Evolutionary conservation across 2,888 invertebrate genomes (phyloP).

Genomic region (Rhogogaster chlorosoma): DNA sequence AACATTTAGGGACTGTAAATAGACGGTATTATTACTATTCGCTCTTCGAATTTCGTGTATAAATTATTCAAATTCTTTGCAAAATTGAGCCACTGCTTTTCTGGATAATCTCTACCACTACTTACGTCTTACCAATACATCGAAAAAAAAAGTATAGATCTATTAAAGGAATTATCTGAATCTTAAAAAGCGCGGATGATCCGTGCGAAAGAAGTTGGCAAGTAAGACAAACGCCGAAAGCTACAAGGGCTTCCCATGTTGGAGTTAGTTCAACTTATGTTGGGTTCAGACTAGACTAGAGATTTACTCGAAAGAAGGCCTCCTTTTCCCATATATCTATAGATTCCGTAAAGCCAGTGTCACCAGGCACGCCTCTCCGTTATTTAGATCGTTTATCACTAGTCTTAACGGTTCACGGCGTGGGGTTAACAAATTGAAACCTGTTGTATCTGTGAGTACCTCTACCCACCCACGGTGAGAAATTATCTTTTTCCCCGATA

Average conservation of each 20-base stretch:
- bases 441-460: constrained; percentile 12
- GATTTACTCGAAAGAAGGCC: constrained; percentile 37
- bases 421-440: constrained; percentile 31
- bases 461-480: too few relatives aligned
- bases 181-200: not conserved
- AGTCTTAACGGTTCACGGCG: constrained; percentile 5
- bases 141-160: too few relatives aligned
- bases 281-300: constrained; percentile 8
- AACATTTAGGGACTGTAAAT: not conserved
- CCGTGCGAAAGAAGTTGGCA: not conserved
- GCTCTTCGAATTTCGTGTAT: not conserved
- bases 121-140: too few relatives aligned
- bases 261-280: constrained; percentile 9
- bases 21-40: not conserved
- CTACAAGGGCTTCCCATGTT: not conserved
- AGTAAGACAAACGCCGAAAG: constrained; percentile 4
- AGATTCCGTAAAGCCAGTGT: constrained; percentile 28
- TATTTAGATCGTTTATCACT: constrained; percentile 44
- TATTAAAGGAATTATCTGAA: not conserved
- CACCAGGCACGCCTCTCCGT: constrained; percentile 28
- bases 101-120: not conserved
- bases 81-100: not conserved
- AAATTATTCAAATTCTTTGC: not conserved
- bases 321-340: constrained; percentile 22
- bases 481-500: constrained; percentile 7